Percentiles rank a stretch among this genome's conserved stretches.
These are phyloP conservation scores for Odontomachus brunneus DNA, from an alignment of 1,140 invertebrate species.

Conservation along the genomic window DNA sequence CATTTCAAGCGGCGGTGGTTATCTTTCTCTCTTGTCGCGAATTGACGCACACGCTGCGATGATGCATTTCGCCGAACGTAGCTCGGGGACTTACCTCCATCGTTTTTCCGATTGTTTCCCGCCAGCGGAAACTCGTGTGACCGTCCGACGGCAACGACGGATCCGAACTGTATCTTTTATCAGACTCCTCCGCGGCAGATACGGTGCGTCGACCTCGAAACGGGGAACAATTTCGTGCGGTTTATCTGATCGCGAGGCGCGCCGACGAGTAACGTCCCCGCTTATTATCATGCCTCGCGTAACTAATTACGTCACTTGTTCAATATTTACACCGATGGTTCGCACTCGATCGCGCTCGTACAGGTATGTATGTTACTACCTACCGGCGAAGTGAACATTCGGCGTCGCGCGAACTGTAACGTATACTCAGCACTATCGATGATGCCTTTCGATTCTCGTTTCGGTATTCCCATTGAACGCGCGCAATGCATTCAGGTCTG, in stretches of 20 bases:
- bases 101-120: conserved; percentile 65
- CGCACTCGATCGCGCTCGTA: background rate
- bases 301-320: conserved; percentile 70
- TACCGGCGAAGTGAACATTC: background rate
- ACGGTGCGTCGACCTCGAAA: conserved; percentile 51
- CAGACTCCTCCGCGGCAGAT: conserved; percentile 34
- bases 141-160: background rate
- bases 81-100: conserved; percentile 75
- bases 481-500: too few species aligned
- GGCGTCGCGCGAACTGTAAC: background rate
- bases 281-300: conserved; percentile 74
- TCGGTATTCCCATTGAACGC: too few species aligned
- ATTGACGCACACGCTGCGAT: too few species aligned
- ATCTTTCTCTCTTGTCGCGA: too few species aligned
- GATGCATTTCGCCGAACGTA: background rate
- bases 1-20: too few species aligned
- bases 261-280: conserved; percentile 53
- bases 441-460: too few species aligned
- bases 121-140: conserved; percentile 4
- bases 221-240: conserved; percentile 58
- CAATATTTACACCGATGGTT: conserved; percentile 45
- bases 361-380: too few species aligned
- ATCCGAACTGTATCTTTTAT: conserved; percentile 66
- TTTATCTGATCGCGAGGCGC: conserved; percentile 76
- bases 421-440: too few species aligned